A percentile compares a stretch with the other conserved stretches of the same genome.
These are phyloP conservation scores for Atopsyche davidsoni DNA, from an alignment of 1,140 invertebrate species.

Conservation along the genomic window DNA sequence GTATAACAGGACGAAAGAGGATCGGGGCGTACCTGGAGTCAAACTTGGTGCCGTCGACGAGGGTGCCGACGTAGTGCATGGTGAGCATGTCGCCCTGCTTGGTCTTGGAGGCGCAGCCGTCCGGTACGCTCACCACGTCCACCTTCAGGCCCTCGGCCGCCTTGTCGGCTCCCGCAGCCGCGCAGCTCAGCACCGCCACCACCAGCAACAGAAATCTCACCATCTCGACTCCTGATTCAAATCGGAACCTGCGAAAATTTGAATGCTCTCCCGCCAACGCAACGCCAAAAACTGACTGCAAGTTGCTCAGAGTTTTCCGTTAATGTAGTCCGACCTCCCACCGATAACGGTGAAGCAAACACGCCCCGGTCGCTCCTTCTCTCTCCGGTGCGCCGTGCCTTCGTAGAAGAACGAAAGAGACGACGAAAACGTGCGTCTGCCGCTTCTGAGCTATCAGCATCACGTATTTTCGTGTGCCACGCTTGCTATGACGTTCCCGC, in stretches of 20 bases:
- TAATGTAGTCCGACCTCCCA: conserved; percentile 18
- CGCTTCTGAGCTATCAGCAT: conserved; percentile 3
- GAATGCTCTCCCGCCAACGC: conserved; percentile 14
- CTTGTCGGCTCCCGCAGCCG: conserved; percentile 40
- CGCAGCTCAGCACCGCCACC: conserved; percentile 45
- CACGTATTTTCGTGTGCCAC: conserved; percentile 14
- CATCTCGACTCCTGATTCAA: conserved; percentile 3
- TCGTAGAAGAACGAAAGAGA: conserved; percentile 10
- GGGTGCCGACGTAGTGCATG: conserved; percentile 90
- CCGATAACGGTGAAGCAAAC: neutral
- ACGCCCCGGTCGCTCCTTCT: neutral
- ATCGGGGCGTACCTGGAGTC: conserved; percentile 74
- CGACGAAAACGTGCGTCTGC: neutral
- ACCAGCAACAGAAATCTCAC: conserved; percentile 33
- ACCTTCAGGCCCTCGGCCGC: conserved; percentile 63
- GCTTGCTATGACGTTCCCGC: conserved; percentile 7
- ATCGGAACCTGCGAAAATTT: neutral
- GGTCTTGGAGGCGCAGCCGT: conserved; percentile 73
- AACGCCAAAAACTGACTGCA: conserved; percentile 25
- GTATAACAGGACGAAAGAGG: neutral
- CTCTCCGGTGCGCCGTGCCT: neutral
- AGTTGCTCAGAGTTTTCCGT: conserved; percentile 22
- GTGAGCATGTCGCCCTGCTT: conserved; percentile 83
- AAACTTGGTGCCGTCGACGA: conserved; percentile 84
- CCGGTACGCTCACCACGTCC: conserved; percentile 70